phyloP scores from a whole-genome alignment of 2,888 invertebrate genomes.

The Callimorpha dominula region DNA sequence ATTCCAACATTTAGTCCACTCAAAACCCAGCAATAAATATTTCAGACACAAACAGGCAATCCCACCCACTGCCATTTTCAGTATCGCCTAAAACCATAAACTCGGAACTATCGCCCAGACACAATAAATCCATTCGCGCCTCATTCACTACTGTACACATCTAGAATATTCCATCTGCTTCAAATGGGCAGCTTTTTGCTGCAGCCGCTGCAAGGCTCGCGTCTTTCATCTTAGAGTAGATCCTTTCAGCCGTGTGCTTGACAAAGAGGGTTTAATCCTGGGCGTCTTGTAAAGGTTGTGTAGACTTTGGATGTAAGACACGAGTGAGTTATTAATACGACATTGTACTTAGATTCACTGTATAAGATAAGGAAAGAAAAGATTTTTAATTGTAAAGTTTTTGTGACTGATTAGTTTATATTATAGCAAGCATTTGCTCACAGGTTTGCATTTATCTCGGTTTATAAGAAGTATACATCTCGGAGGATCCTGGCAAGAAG shows the following conservation, averaged over 20 bases:
- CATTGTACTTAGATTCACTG: not conserved
- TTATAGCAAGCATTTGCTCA: too few relatives aligned
- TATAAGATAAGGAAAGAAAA: conserved; percentile 1
- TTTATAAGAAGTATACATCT: too few relatives aligned
- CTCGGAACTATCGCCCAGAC: not conserved
- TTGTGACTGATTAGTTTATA: not conserved
- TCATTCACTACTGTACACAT: conserved; percentile 23
- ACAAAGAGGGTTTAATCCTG: conserved; percentile 56
- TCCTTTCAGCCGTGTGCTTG: conserved; percentile 46
- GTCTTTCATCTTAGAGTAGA: conserved; percentile 37
- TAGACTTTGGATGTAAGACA: conserved; percentile 36
- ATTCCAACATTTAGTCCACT: not conserved
- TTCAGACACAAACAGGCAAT: not conserved
- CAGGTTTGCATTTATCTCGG: too few relatives aligned
- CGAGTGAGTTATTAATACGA: conserved; percentile 26
- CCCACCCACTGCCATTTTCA: not conserved
- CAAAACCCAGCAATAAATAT: not conserved
- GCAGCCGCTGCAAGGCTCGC: conserved; percentile 32
- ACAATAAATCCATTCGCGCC: conserved; percentile 7
- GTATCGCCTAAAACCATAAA: conserved; percentile 3
- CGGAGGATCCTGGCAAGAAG: too few relatives aligned
- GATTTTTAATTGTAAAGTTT: not conserved
- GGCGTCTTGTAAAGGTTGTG: conserved; percentile 31
- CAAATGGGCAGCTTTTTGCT: conserved; percentile 40
- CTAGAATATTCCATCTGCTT: conserved; percentile 53